Evolutionary conservation across 2,888 invertebrate genomes (phyloP), one percentile per base, ranked within the genome.

Genomic region (Pegoplata infirma): DNA sequence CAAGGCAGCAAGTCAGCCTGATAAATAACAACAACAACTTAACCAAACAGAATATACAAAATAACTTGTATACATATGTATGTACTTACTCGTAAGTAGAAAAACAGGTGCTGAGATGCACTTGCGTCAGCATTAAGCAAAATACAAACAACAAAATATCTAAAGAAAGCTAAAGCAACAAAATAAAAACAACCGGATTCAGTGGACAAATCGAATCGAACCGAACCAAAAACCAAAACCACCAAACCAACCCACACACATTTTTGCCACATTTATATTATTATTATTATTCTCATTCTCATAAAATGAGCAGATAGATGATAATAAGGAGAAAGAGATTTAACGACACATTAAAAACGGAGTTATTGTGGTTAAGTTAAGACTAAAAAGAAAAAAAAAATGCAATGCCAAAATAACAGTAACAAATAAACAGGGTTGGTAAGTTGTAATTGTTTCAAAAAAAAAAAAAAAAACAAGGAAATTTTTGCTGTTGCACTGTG

Each of bases 51-150:
- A 68, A 23, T 19, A 32, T 17, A n/a, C n/a, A n/a, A n/a, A n/a
- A n/a, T n/a, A n/a, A n/a, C n/a, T n/a, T n/a, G n/a, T n/a, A n/a
- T n/a, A n/a, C n/a, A n/a, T n/a, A n/a, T n/a, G n/a, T n/a, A n/a
- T n/a, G n/a, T n/a, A n/a, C n/a, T n/a, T n/a, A n/a, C n/a, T n/a
- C n/a, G n/a, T n/a, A 63, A 56, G 61, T 53, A 21, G 51, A 72
- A 72, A 75, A 79, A 75, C 79, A 79, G 79, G 79, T 75, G 79
- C 68, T 64, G 63, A 23, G 75, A 66, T 79, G 67, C 75, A 75
- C 79, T 79, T 79, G 79, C 75, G 75, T 75, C 79, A 75, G 71
- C 79, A 71, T 40, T 67, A 12, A 71, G 75, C 44, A 36, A 66
- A 59, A 71, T 51, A 14, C 23, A 59, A 25, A 17, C 51, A 55